A percentile compares a stretch with the other conserved stretches of the same genome.
Evolutionary conservation across 92 coral and sea anemone species (phyloP).

Genomic region (Micromussa lordhowensis): DNA sequence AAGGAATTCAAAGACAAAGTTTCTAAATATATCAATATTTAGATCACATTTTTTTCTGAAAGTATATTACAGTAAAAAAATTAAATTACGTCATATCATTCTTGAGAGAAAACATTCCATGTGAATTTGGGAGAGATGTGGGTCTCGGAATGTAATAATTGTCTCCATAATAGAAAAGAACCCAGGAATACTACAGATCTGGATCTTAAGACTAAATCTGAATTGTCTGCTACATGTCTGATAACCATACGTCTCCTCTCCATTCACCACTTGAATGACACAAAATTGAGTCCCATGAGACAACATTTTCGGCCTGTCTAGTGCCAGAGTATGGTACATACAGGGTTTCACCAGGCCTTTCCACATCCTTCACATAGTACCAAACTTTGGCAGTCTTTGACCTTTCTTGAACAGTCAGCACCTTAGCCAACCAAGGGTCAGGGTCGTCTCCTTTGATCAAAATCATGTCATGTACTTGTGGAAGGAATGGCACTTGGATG

Average conservation of each 20-base stretch:
- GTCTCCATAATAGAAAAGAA: too few species aligned
- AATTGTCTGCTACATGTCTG: too few species aligned
- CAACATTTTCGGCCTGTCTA: constrained; percentile 25
- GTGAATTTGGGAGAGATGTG: too few species aligned
- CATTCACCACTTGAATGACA: constrained; percentile 28
- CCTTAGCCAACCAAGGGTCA: constrained; percentile 48
- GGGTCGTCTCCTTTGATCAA: constrained; percentile 55
- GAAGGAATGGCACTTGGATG: constrained; percentile 64
- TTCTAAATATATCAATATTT: too few species aligned
- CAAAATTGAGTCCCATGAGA: constrained; percentile 38
- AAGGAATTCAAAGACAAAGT: too few species aligned
- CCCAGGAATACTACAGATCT: too few species aligned
- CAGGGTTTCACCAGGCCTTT: constrained; percentile 16
- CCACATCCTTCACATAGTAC: constrained; percentile 31
- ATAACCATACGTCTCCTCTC: constrained; percentile 27
- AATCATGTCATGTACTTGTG: constrained; percentile 49
- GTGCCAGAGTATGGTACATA: constrained; percentile 18
- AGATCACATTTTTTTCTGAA: too few species aligned
- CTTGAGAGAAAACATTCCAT: too few species aligned
- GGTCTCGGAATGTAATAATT: too few species aligned
- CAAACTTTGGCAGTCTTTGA: constrained; percentile 51
- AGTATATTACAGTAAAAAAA: too few species aligned
- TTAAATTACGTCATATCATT: too few species aligned
- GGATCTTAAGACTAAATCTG: too few species aligned
- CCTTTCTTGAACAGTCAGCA: constrained; percentile 25